phyloP scores from a whole-genome alignment of 2,888 invertebrate species.

The Cephus spinipes region DNA sequence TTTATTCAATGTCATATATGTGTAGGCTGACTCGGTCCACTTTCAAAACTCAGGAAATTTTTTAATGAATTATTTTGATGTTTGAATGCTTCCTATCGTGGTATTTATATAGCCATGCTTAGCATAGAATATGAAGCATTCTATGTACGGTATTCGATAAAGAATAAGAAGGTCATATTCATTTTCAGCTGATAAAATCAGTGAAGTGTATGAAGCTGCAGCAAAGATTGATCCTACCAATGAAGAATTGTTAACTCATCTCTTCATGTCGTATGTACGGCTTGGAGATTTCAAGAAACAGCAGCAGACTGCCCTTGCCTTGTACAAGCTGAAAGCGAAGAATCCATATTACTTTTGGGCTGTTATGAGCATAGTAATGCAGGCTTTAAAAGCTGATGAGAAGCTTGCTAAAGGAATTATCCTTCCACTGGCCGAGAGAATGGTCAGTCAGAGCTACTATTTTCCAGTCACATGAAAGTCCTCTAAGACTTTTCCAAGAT shows the following conservation, averaged over 20 bases:
- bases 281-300: conserved; percentile 91
- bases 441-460: conserved; percentile 74
- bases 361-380: conserved; percentile 95
- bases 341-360: conserved; percentile 99
- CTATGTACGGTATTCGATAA: neutral
- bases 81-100: too few relatives aligned
- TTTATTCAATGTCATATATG: too few relatives aligned
- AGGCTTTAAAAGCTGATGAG: conserved; percentile 72
- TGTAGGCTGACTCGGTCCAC: too few relatives aligned
- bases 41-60: too few relatives aligned
- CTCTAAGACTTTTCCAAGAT: neutral
- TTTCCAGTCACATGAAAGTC: neutral
- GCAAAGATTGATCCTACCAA: conserved; percentile 86
- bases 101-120: neutral
- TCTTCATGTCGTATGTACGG: conserved; percentile 96
- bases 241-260: conserved; percentile 92
- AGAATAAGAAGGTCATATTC: neutral
- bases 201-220: conserved; percentile 89
- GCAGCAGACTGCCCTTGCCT: conserved; percentile 87
- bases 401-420: conserved; percentile 74
- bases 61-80: too few relatives aligned
- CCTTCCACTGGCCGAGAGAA: conserved; percentile 89
- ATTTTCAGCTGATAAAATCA: conserved; percentile 86
- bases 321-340: conserved; percentile 92
- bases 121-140: neutral